Base-by-base conservation (phyloP, 2,797 vertebrate genomes). In the Brachymystax lenok region DNA sequence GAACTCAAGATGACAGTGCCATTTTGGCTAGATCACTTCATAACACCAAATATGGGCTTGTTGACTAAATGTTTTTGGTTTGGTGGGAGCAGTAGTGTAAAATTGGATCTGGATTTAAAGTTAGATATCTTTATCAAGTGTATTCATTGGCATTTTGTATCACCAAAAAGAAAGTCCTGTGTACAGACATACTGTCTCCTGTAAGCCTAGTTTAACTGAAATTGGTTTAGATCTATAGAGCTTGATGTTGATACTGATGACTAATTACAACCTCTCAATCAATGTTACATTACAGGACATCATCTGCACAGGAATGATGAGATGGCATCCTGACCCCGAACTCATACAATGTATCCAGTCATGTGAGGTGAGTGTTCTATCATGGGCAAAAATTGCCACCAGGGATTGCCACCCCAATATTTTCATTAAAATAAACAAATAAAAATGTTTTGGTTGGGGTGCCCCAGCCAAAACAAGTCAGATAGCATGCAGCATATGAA, bases 331-430 rank as follows among this genome's bases (percentile, higher is more conserved):
- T 1, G 94, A 97, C 75, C 97, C 97, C 13, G 83, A 88, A 3
- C 87, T 88, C 86, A 88, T 99, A 82, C 93, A 97, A 83, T 99
- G 98, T 89, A 97, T 99, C 88, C 96, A 94, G 84, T 97, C 97
- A 0, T 99, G 98, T 40, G 98, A 99, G 97, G 98, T 99, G 94
- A 95, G 96, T 83, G 54, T 76, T 5, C 0, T 69, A 30, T 24
- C 30, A 4, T 28, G 54, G 13, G 35, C 8, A 12, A 46, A 46
- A 46, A 46, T 10, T 46, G 40, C 10, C 40, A 46, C 40, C 40
- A 46, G 40, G 40, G 40, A 46, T 46, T 24, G n/a, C 28, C 3
- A 3, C 33, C 33, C 33, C 1, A 35, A 35, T 35, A 7, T 6
- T 35, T 35, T 35, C 33, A 1, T 6, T 35, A 35, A 40, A 40